Base-by-base conservation (phyloP, 2,113 vertebrate genomes). In the Rafetus swinhoei region DNA sequence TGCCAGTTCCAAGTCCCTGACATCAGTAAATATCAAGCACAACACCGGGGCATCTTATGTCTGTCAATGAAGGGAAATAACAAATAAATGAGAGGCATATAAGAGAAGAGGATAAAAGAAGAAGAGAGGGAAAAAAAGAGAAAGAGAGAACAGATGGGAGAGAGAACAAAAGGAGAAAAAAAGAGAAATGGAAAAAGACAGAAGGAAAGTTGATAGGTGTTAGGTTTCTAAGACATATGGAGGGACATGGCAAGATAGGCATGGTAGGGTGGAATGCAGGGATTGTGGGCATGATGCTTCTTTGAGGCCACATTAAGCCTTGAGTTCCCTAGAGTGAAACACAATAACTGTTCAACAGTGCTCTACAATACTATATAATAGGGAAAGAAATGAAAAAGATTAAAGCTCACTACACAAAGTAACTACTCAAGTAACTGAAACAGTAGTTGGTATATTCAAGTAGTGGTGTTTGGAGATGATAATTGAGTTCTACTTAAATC, bases 401-500 rank as follows among this genome's bases (percentile, higher is more conserved):
- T 77, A 50, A 15, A 50, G 39, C n/a, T 35, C 65, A 72, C 32
- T 35, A 60, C 25, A 25, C 25, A 60, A 60, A 59, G 16, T n/a
- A 69, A 72, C 65, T 16, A 7, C 52, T 25, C 18, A 50, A 90
- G 82, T 1, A 84, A 81, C 79, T 86, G 79, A 89, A 77, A 9
- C 18, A 52, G 25, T 74, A 35, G 11, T 54, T 93, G 53, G 6
- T 62, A 18, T 25, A 72, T 2, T 19, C 0, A 0, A 25, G 5
- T 27, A 89, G 2, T 2, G 82, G 90, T n/a, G 19, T 82, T 72
- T 81, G 89, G 6, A 56, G 62, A 45, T 22, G 35, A 8, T 69
- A 90, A 76, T 2, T 16, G 25, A n/a, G 3, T 1, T 91, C 79
- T 84, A 72, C 12, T 19, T 62, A 57, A 54, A n/a, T 0, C 1